Conservation (phyloP, 2,797 vertebrate genomes). For the Acanthurus lineatus region DNA sequence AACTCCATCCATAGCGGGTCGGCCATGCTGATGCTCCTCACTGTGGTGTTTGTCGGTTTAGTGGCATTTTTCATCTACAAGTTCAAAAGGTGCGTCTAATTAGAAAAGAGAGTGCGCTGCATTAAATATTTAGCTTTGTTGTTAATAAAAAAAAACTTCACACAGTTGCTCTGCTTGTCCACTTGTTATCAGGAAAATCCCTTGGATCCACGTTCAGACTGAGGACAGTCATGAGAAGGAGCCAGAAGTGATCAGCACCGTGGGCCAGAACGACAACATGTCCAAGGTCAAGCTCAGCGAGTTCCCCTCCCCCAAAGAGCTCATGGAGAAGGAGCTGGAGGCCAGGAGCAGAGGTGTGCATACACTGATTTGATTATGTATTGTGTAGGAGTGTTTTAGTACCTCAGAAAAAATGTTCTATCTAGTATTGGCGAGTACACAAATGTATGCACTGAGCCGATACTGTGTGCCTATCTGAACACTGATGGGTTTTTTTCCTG, state of each 20-base stretch:
- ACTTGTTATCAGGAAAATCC: constrained; percentile 90
- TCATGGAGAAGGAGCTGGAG: constrained; percentile 94
- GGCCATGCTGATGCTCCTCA: constrained; percentile 94
- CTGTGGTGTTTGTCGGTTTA: constrained; percentile 93
- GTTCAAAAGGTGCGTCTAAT: constrained; percentile 92
- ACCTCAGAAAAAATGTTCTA: too few relatives aligned
- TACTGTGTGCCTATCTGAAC: too few relatives aligned
- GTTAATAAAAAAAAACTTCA: too few relatives aligned
- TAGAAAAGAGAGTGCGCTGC: background rate
- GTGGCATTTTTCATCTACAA: constrained; percentile 98
- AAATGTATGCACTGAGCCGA: too few relatives aligned
- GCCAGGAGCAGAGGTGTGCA: constrained; percentile 89
- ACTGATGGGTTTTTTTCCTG: too few relatives aligned
- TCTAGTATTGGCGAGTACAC: too few relatives aligned
- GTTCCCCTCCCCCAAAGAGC: constrained; percentile 88
- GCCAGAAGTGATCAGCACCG: constrained; percentile 95
- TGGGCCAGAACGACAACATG: constrained; percentile 91
- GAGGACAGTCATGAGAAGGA: constrained; percentile 97
- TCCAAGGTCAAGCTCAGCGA: constrained; percentile 81
- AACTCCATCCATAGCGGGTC: constrained; percentile 93
- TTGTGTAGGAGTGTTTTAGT: too few relatives aligned
- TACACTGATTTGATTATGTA: background rate
- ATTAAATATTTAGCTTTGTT: background rate
- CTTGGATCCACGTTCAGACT: constrained; percentile 96
- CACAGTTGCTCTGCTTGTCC: background rate